Evolutionary conservation across 2,797 vertebrate species (phyloP), one percentile per base, ranked within the genome.

Genomic region (Pseudopleuronectes americanus): DNA sequence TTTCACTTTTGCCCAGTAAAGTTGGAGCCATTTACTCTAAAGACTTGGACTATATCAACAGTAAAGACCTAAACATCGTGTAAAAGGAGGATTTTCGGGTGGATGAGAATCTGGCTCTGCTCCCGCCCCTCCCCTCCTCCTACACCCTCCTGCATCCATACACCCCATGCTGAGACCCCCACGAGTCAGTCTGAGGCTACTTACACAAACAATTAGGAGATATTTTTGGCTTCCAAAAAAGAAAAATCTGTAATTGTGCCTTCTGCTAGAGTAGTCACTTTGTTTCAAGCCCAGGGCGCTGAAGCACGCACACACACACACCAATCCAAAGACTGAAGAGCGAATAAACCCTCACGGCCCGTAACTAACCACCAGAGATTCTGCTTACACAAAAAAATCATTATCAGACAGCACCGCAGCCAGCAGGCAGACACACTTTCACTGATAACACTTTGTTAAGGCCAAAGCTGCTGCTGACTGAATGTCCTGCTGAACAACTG

Each of bases 121-220:
- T 8, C 14, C 43, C 0, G 45, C 48, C 28, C 23, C 51, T 38
- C 22, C 24, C 45, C 12, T 4, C 14, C 23, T 28, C 22, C 60
- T 38, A 5, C 47, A 57, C 60, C 24, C 75, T 54, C 55, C 53
- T 82, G 57, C 55, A 63, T 74, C 58, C 19, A 31, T 14, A 54
- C 54, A 57, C 83, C 77, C 77, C 82, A 82, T 72, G 80, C 77
- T 80, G 86, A 83, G 84, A 80, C 48, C 74, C 72, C 54, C 54
- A 55, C 48, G 43, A 81, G 62, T 71, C 60, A 74, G 66, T 79
- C 69, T 71, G 72, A 70, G 76, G 77, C 84, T 85, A 83, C 89
- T 89, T 88, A 86, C 76, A 88, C 85, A 85, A 89, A 87, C 85
- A 88, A 87, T 89, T 89, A 84, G 57, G 68, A 70, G 71, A 79